Base-by-base conservation (phyloP, 2,888 invertebrate species). In the Microctonus aethiopoides region DNA sequence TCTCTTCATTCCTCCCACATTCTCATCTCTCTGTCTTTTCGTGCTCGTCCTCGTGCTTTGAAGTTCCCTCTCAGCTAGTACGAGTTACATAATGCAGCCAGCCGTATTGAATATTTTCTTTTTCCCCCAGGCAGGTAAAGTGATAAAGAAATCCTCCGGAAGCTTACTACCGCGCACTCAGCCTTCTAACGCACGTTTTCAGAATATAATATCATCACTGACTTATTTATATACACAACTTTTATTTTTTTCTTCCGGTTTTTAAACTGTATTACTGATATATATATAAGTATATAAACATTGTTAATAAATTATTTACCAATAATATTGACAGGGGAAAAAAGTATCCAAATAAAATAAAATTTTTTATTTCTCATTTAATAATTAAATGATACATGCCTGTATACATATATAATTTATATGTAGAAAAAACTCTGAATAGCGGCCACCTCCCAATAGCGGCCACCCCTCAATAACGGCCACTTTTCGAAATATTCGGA, bases 41-140 rank as follows among this genome's bases (percentile, higher is more conserved):
- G 7, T 29, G 29, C 29, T 7, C 29, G 7, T 36, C 34, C 61
- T 34, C 56, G 16, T 39, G 7, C 67, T 41, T 57, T 62, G 41
- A 62, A 41, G 62, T 22, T 57, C 65, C 52, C n/a, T n/a, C 39
- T 32, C 36, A 68, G 64, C 51, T 34, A 36, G 76, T 67, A 75
- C 76, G 74, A 76, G 79, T 81, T 83, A 80, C 81, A 82, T 84
- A 83, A 84, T 84, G 83, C 80, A 83, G 79, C 76, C 77, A 71
- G 77, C 76, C 78, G 79, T 83, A 83, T 83, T 83, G 82, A 83
- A 83, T 83, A 81, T 81, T 81, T 73, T 66, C 60, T 80, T 81
- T 70, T 56, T 56, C 24, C 80, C 74, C 78, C 71, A 76, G 68
- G 77, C 70, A 64, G 29, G 65, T 65, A 79, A 81, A 83, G 82